Base-by-base conservation (phyloP, 2,888 invertebrate species). In the Callinectes sapidus region DNA sequence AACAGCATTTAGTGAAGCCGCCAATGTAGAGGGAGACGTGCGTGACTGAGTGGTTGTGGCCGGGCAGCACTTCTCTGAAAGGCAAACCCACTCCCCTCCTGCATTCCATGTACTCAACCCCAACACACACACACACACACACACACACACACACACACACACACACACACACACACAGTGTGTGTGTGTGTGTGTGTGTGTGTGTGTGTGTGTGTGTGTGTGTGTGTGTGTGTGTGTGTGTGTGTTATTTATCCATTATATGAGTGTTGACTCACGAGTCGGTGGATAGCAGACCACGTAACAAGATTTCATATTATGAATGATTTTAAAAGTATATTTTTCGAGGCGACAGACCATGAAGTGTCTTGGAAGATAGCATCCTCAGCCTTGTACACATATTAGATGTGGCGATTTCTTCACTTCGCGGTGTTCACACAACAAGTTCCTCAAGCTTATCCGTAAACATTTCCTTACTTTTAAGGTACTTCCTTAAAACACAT, bases 201-300 rank as follows among this genome's bases (percentile, higher is more conserved):
- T 85, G 3, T 90, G 23, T 90, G 10, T 86, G 23, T 90, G 23
- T 48, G 28, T 90, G 14, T 90, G 14, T 90, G 14, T 90, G 2
- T 90, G 18, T 90, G 54, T 90, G 54, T 90, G 81, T 90, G 48
- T 90, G 39, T 90, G 77, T 90, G 77, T 90, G 66, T 90, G 28
- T 81, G 77, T 48, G 48, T 90, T 81, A 90, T 71, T 42, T 77
- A 42, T 90, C 77, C 81, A 90, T 90, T 90, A 81, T 90, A 90
- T 71, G 71, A 71, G 16, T 71, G 66, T n/a, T 71, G n/a, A n/a
- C 23, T n/a, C n/a, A n/a, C 23, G 23, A 23, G 8, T 71, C 23
- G 8, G 66, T 71, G 5, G 23, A 23, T 23, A n/a, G 2, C 39
- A 39, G n/a, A 71, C n/a, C 28, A n/a, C n/a, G n/a, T 71, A 13